Evolutionary conservation across 1,140 invertebrate species (phyloP).

Genomic region (Drosophila lacertosa): DNA sequence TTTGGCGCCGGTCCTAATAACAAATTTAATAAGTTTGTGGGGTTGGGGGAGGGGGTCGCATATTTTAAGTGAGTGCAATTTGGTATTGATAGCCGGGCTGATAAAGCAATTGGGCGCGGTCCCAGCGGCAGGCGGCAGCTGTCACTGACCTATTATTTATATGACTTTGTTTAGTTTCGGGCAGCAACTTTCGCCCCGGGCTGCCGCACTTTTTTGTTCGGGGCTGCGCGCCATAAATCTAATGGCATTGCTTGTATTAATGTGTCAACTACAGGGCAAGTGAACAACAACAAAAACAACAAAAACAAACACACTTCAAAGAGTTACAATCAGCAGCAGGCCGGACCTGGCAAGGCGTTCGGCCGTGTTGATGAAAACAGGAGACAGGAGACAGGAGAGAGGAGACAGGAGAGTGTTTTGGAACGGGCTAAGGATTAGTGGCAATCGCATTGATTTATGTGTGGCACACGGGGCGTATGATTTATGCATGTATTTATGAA

Average conservation of each 20-base stretch:
- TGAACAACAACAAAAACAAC: conserved; percentile 10
- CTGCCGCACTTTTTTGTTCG: conserved; percentile 6
- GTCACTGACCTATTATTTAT: conserved; percentile 54
- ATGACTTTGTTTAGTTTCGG: conserved; percentile 48
- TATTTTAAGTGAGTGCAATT: conserved; percentile 73
- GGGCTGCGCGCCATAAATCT: conserved; percentile 42
- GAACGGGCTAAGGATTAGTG: conserved; percentile 9
- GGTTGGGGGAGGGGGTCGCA: conserved; percentile 7
- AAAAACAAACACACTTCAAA: conserved; percentile 36
- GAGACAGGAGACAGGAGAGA: neutral
- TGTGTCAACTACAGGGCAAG: conserved; percentile 46
- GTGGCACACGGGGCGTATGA: conserved; percentile 51
- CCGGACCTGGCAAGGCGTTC: conserved; percentile 14
- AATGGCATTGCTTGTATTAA: conserved; percentile 29
- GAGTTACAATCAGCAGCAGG: conserved; percentile 15
- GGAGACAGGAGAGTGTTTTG: neutral
- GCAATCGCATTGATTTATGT: conserved; percentile 68
- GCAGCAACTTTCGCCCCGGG: conserved; percentile 13
- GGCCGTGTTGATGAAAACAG: conserved; percentile 27
- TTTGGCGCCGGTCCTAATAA: neutral
- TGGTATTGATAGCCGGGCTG: conserved; percentile 67
- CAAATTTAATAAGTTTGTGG: conserved; percentile 43
- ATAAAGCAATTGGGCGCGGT: conserved; percentile 40
- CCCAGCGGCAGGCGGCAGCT: conserved; percentile 48
- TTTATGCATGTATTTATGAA: conserved; percentile 69